A percentile compares a stretch with the other conserved stretches of the same genome.
These are phyloP conservation scores for Marasmarcha lunaedactyla DNA, from an alignment of 2,888 invertebrate genomes.

Conservation along the genomic window DNA sequence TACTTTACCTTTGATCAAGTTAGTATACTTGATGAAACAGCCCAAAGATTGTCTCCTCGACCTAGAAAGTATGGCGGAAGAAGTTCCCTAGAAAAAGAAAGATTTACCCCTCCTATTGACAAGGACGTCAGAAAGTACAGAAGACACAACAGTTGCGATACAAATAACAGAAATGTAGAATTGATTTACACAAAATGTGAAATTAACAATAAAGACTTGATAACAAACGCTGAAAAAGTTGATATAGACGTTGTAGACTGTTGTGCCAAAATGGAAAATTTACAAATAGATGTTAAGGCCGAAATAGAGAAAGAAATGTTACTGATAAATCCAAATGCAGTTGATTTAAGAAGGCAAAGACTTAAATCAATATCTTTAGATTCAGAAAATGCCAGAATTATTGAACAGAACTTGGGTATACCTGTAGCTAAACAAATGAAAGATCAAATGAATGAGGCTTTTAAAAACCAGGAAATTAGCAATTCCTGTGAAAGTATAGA, in stretches of 20 bases:
- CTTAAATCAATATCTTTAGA: constrained; percentile 69
- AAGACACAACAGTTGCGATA: constrained; percentile 57
- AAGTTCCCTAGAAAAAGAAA: constrained; percentile 53
- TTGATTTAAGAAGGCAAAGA: constrained; percentile 56
- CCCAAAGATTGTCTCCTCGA: constrained; percentile 30
- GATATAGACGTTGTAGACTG: constrained; percentile 52
- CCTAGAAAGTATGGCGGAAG: constrained; percentile 51
- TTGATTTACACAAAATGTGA: constrained; percentile 37
- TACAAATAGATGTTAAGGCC: constrained; percentile 32
- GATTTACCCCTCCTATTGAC: constrained; percentile 52
- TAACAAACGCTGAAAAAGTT: constrained; percentile 16
- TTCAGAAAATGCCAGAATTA: constrained; percentile 68
- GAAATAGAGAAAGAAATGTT: constrained; percentile 29
- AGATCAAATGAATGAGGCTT: constrained; percentile 62
- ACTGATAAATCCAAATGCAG: constrained; percentile 33
- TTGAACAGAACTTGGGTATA: constrained; percentile 67
- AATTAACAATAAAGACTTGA: constrained; percentile 30
- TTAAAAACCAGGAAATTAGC: constrained; percentile 49
- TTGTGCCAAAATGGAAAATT: constrained; percentile 43
- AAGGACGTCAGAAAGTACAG: constrained; percentile 50
- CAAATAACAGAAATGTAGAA: constrained; percentile 50
- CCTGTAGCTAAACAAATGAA: constrained; percentile 67
- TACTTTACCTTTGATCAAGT: constrained; percentile 55
- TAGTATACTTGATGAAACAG: constrained; percentile 27
- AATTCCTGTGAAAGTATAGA: constrained; percentile 56